Conservation (phyloP, 1,140 invertebrate species). For the Lasioglossum albipes region DNA sequence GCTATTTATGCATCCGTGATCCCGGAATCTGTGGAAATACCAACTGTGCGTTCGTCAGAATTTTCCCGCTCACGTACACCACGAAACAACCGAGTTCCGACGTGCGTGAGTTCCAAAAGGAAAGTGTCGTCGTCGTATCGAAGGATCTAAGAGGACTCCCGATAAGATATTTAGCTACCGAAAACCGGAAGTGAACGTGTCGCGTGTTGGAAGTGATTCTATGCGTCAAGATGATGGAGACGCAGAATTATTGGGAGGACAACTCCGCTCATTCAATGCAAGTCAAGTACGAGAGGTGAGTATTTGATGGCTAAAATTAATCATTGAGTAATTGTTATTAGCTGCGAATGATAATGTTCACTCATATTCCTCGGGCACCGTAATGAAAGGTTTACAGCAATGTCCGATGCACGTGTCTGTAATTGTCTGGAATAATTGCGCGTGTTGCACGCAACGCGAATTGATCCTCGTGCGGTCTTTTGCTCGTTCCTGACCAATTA, state of each 20-base stretch:
- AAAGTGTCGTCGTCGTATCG: not conserved
- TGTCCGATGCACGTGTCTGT: no score
- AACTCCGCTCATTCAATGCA: conserved; percentile 77
- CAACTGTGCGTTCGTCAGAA: conserved; percentile 6
- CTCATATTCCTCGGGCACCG: no score
- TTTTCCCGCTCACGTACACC: conserved; percentile 3
- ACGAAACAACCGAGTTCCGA: conserved; percentile 1
- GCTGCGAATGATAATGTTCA: no score
- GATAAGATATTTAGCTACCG: not conserved
- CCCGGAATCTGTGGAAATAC: not conserved
- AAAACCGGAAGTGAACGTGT: conserved; percentile 42
- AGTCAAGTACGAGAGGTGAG: conserved; percentile 79
- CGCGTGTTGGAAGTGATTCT: conserved; percentile 60
- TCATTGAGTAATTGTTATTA: no score
- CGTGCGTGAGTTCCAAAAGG: conserved; percentile 7
- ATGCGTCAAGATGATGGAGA: conserved; percentile 79
- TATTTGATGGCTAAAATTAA: not conserved
- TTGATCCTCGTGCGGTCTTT: not conserved
- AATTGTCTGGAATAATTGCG: not conserved
- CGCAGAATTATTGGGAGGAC: conserved; percentile 79
- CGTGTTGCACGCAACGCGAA: not conserved
- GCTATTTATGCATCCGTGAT: not conserved
- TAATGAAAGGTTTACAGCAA: no score
- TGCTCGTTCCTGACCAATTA: no score
- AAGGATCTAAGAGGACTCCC: not conserved